These are phyloP conservation scores for Rhinella marina DNA, from an alignment of 2,797 vertebrate species.

Conservation along the genomic window DNA sequence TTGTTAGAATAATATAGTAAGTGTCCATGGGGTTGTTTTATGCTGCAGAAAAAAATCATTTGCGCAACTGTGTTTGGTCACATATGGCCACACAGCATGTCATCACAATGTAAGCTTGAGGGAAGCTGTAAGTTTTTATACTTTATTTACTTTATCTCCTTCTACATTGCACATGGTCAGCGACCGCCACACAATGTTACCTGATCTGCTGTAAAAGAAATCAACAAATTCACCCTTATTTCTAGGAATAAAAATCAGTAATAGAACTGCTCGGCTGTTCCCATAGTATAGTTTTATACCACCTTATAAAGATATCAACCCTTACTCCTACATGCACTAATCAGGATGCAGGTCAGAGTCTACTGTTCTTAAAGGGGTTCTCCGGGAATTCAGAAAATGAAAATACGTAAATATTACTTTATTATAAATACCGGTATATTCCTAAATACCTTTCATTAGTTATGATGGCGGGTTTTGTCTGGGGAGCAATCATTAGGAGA, in stretches of 20 bases:
- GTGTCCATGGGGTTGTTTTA: neutral
- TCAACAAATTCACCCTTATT: neutral
- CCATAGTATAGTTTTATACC: neutral
- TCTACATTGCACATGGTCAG: neutral
- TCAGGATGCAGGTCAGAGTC: neutral
- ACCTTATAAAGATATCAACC: neutral
- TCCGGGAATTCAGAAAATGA: no score
- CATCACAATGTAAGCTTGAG: neutral
- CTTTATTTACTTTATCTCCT: slow-evolving; percentile 24
- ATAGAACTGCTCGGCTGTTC: neutral
- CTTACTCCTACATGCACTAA: neutral
- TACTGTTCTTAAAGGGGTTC: neutral
- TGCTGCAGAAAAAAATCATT: slow-evolving; percentile 8
- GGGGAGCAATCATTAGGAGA: no score
- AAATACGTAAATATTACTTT: no score
- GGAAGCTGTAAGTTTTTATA: slow-evolving; percentile 35
- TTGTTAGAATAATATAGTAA: slow-evolving; percentile 47
- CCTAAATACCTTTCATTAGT: no score
- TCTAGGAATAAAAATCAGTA: neutral
- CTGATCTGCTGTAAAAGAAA: slow-evolving; percentile 2
- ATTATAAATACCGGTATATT: no score
- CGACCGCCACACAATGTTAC: neutral
- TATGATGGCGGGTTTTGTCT: no score
- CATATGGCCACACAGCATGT: slow-evolving; percentile 54
- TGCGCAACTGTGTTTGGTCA: slow-evolving; percentile 19